Evolutionary conservation across 2,113 vertebrate species (phyloP).

Genomic region (Fregetta grallaria): DNA sequence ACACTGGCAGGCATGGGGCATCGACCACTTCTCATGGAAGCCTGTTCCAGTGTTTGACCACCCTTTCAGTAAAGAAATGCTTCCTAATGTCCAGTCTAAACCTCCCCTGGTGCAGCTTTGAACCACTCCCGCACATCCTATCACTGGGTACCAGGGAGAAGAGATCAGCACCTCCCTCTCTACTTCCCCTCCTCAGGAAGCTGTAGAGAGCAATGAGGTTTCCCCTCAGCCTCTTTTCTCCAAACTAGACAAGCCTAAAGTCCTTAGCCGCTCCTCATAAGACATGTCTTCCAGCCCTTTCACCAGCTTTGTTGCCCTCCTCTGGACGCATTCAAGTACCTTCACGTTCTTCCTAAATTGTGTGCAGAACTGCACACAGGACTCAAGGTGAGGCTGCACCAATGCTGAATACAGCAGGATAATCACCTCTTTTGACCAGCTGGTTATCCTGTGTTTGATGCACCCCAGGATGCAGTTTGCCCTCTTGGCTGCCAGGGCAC

Average conservation of each 20-base stretch:
- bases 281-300: not conserved
- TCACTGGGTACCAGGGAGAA: not conserved
- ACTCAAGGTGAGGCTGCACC: not conserved
- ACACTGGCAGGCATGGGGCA: not conserved
- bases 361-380: not conserved
- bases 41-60: not conserved
- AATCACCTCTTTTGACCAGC: not conserved
- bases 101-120: not conserved
- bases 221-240: not conserved
- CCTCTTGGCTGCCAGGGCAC: not conserved
- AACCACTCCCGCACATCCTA: fast-evolving
- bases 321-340: not conserved
- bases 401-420: fast-evolving
- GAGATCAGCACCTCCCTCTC: not conserved
- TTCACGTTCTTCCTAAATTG: not conserved
- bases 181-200: not conserved
- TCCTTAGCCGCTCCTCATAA: fast-evolving
- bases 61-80: not conserved
- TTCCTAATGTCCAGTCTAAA: not conserved
- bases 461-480: fast-evolving
- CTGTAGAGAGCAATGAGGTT: not conserved
- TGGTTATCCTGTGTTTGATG: not conserved
- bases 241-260: not conserved
- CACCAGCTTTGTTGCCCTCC: not conserved
- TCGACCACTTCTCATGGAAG: not conserved